A percentile compares a stretch with the other conserved stretches of the same genome.
These are phyloP conservation scores for Oncorhynchus keta DNA, from an alignment of 2,113 vertebrate genomes.

Conservation along the genomic window DNA sequence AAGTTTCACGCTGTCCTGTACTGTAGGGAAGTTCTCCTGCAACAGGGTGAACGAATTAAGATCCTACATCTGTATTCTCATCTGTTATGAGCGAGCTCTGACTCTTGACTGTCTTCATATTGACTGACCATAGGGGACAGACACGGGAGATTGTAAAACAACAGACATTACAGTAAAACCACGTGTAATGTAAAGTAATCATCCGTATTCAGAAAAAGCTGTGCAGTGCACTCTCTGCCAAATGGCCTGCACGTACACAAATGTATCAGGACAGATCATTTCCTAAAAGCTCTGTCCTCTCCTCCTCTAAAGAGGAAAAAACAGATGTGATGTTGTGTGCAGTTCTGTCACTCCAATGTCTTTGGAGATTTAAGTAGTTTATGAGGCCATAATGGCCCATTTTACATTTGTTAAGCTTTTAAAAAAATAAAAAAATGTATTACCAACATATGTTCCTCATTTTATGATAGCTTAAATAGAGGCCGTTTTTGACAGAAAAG, in stretches of 20 bases:
- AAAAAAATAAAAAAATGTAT: no score
- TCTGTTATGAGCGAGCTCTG: no score
- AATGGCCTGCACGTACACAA: not conserved
- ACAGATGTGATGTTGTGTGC: not conserved
- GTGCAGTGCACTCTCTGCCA: not conserved
- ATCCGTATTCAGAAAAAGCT: not conserved
- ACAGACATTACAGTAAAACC: no score
- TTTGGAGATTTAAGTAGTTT: constrained; percentile 5
- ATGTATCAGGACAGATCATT: not conserved
- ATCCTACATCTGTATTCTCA: no score
- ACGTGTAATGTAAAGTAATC: not conserved
- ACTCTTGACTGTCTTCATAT: not conserved
- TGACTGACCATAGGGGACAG: not conserved
- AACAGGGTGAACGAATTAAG: no score
- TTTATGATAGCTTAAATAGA: not conserved
- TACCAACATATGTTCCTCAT: not conserved
- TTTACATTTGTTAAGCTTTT: not conserved
- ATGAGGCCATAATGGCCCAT: not conserved
- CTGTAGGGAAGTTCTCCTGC: no score
- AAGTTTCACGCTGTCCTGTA: no score
- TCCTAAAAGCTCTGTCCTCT: constrained; percentile 2
- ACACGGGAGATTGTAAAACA: no score
- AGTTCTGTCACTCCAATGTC: not conserved
- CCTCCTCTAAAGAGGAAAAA: not conserved
- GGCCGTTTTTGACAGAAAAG: not conserved